Conservation (phyloP, 2,113 vertebrate species). For the Ictalurus furcatus region DNA sequence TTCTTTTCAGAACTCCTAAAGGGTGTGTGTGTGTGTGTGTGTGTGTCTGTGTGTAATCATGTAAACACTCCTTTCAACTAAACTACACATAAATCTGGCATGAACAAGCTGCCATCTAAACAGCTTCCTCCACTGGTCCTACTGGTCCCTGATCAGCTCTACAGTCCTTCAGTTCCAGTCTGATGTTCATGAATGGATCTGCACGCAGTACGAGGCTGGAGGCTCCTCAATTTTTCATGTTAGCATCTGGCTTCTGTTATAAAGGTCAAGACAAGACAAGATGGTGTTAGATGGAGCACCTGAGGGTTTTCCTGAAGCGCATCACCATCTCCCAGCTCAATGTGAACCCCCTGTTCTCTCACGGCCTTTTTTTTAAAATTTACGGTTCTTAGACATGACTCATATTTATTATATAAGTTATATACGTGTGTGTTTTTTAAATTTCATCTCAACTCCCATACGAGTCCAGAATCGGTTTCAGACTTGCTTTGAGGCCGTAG, state of each 20-base stretch:
- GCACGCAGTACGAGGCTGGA: neutral
- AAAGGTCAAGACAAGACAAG: neutral
- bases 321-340: neutral
- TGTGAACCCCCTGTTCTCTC: neutral
- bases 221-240: neutral
- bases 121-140: neutral
- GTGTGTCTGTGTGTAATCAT: neutral
- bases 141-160: neutral
- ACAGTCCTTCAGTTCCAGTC: neutral
- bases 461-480: constrained; percentile 15
- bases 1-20: constrained; percentile 4
- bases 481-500: neutral
- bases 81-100: neutral
- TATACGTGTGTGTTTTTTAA: neutral
- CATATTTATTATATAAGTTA: neutral
- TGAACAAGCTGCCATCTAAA: neutral
- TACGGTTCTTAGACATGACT: neutral
- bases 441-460: constrained; percentile 5
- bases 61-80: too few species aligned
- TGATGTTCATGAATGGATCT: neutral
- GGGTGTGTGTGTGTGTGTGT: constrained; percentile 12
- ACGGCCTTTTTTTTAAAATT: too few species aligned
- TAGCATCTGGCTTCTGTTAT: constrained; percentile 35
- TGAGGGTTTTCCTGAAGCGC: neutral
- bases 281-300: constrained; percentile 29